Conservation (phyloP, 2,113 vertebrate species). For the Trematomus loennbergii region DNA sequence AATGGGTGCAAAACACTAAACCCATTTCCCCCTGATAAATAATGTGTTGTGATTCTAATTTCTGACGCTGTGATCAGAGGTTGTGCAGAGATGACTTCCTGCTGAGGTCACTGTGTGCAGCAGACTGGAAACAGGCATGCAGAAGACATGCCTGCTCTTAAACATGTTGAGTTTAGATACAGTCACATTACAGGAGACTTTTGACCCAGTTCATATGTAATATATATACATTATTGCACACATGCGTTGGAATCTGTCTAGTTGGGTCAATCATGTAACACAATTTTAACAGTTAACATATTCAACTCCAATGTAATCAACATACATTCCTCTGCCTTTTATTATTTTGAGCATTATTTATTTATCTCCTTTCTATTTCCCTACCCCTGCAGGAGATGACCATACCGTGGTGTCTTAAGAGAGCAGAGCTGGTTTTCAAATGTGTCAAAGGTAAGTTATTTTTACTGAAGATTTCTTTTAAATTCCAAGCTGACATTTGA, state of each 20-base stretch:
- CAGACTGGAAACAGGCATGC: neutral
- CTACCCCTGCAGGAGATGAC: conserved; percentile 83
- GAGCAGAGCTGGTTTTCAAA: conserved; percentile 93
- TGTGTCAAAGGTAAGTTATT: conserved; percentile 92
- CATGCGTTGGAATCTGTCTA: neutral
- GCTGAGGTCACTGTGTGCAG: conserved; percentile 20
- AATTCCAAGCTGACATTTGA: neutral
- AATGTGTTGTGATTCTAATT: neutral
- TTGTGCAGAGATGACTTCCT: neutral
- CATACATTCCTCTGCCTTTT: neutral
- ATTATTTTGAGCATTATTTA: neutral
- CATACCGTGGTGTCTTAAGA: conserved; percentile 86
- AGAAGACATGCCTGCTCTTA: no score
- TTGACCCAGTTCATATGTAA: conserved; percentile 7
- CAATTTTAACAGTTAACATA: neutral
- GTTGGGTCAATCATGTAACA: neutral
- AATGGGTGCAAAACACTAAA: neutral
- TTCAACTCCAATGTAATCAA: neutral
- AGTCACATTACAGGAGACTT: neutral
- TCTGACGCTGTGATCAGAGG: conserved; percentile 6
- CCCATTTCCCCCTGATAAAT: no score
- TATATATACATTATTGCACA: neutral
- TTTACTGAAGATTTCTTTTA: no score
- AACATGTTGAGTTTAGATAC: neutral
- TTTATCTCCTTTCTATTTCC: neutral